Evolutionary conservation across 2,113 vertebrate species (phyloP).

Genomic region (Oreochromis niloticus): DNA sequence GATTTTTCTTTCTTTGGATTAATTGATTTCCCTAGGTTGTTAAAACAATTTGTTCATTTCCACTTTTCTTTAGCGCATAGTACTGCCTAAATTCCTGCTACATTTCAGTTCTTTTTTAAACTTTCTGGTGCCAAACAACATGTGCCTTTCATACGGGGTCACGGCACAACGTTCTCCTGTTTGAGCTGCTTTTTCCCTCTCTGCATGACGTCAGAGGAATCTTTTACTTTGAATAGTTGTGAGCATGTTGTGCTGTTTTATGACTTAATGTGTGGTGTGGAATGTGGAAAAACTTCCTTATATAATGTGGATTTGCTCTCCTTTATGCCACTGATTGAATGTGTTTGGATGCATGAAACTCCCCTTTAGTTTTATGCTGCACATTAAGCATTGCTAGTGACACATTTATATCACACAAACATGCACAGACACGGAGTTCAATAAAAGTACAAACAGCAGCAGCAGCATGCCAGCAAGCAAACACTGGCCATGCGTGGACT

Average conservation of each 20-base stretch:
- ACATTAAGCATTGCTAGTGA: neutral
- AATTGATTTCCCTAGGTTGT: neutral
- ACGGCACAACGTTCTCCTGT: neutral
- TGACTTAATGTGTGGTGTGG: neutral
- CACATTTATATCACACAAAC: neutral
- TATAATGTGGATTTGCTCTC: neutral
- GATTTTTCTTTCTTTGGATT: neutral
- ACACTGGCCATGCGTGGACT: slow-evolving; percentile 12
- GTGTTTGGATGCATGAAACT: neutral
- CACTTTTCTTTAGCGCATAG: neutral
- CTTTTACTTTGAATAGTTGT: neutral
- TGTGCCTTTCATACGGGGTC: neutral
- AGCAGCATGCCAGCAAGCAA: slow-evolving; percentile 5
- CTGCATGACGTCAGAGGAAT: neutral
- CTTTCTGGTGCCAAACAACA: neutral
- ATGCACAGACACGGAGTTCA: neutral
- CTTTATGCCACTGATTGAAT: neutral
- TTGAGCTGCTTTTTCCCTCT: neutral
- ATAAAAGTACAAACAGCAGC: neutral
- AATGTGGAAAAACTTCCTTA: neutral
- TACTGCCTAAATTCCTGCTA: neutral
- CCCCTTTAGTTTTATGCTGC: neutral
- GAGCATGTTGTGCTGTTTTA: neutral
- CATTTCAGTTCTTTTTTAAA: neutral
- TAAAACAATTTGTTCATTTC: neutral